phyloP scores from a whole-genome alignment of 2,797 vertebrate genomes.

The Chelmon rostratus region DNA sequence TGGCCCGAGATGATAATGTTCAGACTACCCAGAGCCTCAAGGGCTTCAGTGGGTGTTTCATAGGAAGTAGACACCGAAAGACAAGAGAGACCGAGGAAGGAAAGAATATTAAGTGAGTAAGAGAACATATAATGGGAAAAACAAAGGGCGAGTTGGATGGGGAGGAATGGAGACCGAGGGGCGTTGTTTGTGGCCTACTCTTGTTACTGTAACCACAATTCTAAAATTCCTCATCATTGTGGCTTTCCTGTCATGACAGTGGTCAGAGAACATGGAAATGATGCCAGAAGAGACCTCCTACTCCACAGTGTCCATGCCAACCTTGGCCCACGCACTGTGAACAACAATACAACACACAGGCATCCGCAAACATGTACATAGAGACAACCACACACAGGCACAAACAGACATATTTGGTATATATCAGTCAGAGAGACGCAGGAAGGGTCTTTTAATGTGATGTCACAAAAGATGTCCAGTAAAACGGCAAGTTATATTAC shows the following conservation, averaged over 20 bases:
- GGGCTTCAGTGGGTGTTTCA: slow-evolving; percentile 59
- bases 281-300: slow-evolving; percentile 62
- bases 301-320: slow-evolving; percentile 55
- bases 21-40: slow-evolving; percentile 61
- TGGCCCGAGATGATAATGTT: slow-evolving; percentile 68
- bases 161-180: slow-evolving; percentile 48
- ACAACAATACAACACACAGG: slow-evolving; percentile 43
- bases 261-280: slow-evolving; percentile 63
- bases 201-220: slow-evolving; percentile 67
- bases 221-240: slow-evolving; percentile 74
- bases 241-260: slow-evolving; percentile 66
- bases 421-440: neutral
- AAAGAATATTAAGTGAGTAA: slow-evolving; percentile 63
- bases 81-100: slow-evolving; percentile 52
- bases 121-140: slow-evolving; percentile 67
- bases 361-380: slow-evolving; percentile 40
- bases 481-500: neutral
- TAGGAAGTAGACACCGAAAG: slow-evolving; percentile 60
- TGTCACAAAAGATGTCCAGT: neutral
- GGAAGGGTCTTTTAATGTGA: neutral
- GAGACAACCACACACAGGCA: slow-evolving; percentile 24
- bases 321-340: slow-evolving; percentile 32
- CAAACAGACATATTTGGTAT: neutral
- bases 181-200: slow-evolving; percentile 69
- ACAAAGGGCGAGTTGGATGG: slow-evolving; percentile 61